Evolutionary conservation across 2,888 invertebrate species (phyloP).

Genomic region (Abrostola triplasia): DNA sequence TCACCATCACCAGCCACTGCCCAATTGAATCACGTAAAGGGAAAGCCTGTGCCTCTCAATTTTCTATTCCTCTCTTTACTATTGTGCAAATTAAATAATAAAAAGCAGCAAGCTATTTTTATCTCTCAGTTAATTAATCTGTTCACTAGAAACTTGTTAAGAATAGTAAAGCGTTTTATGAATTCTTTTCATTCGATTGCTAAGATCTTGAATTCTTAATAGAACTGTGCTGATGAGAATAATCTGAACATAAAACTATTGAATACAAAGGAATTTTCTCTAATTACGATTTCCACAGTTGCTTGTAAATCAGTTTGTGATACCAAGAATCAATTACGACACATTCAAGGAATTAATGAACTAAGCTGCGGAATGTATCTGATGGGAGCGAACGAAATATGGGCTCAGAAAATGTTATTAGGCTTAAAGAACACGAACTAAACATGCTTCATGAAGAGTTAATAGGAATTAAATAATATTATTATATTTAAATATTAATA

Average conservation of each 20-base stretch:
- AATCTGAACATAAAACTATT: neutral
- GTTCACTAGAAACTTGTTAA: too few species aligned
- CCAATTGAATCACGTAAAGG: too few species aligned
- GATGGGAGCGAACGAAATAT: neutral
- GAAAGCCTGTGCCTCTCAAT: too few species aligned
- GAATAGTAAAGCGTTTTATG: too few species aligned
- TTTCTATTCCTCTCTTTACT: too few species aligned
- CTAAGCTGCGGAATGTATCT: neutral
- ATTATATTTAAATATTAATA: too few species aligned
- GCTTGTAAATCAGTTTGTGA: neutral
- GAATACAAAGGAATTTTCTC: neutral
- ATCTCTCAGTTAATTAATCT: too few species aligned
- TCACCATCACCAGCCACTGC: too few species aligned
- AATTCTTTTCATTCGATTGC: too few species aligned
- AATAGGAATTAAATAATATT: too few species aligned
- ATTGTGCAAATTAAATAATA: too few species aligned
- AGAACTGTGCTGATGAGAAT: neutral
- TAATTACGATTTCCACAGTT: conserved; percentile 3
- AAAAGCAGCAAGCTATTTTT: too few species aligned
- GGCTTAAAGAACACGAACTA: neutral
- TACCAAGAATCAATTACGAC: conserved; percentile 9
- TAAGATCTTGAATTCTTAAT: neutral
- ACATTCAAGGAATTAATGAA: conserved; percentile 7
- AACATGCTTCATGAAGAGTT: neutral
- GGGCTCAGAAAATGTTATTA: neutral